Base-by-base conservation (phyloP, 2,888 invertebrate species). In the Drosophila affinis region DNA sequence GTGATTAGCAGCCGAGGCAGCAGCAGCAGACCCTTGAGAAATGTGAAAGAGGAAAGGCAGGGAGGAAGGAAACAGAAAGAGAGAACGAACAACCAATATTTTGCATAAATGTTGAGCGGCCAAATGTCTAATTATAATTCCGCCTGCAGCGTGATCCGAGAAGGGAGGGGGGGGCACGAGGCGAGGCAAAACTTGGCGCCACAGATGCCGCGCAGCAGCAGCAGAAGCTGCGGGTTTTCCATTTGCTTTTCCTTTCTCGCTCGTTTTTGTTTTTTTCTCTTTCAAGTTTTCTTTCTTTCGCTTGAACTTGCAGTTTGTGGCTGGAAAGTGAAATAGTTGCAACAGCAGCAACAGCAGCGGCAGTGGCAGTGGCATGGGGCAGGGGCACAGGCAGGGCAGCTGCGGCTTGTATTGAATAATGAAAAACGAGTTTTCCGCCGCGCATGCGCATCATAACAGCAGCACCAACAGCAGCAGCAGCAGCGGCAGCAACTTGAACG, bases 351-450 rank as follows among this genome's bases (percentile, higher is more conserved):
- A n/a, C n/a, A n/a, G 56, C 78, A 39, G 3, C 39, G n/a, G 73
- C 72, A 62, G 70, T 64, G 69, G 72, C 76, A 34, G 10, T 32
- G 21, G 64, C 9, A 32, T 32, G 45, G 44, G 2, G 56, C 64
- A 14, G 21, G 21, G 24, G 67, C 63, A 45, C 59, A 51, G 77
- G 39, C 39, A 39, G 24, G 29, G 29, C 29, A 29, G 29, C 29
- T 29, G 29, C 68, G 72, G 80, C 74, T 76, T 65, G 79, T 78
- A 86, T 88, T 88, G 87, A 88, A 77, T 88, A 88, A 88, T 84
- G 84, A 64, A 81, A 88, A 88, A 88, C 88, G 68, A 84, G 88
- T 88, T 88, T 83, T 87, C 79, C 87, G 77, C 79, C 70, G 78
- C 77, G 78, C 81, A 75, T 79, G 86, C 84, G 77, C 77, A 78